Evolutionary conservation across 2,888 invertebrate genomes (phyloP), one percentile per base, ranked within the genome.

Genomic region (Netelia melanura): DNA sequence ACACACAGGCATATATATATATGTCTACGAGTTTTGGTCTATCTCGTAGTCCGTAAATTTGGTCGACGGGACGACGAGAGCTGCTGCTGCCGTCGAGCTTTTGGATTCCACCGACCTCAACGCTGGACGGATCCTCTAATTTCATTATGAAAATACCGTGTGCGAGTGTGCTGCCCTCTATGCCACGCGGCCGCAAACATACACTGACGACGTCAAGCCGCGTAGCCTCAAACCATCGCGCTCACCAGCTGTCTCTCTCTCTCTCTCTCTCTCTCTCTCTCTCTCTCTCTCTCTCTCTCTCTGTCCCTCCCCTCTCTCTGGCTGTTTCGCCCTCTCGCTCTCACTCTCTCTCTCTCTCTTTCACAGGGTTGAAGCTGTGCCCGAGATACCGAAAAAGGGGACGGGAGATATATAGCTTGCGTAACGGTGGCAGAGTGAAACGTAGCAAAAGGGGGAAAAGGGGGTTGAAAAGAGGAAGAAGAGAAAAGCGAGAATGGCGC

Each of bases 121-220:
- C 72, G 61, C 68, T 65, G 85, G 88, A 86, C 88, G 85, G 86
- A 86, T 84, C 85, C 79, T 84, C 87, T 89, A 90, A 90, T 89
- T 90, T 89, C 89, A 89, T 90, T 90, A 90, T 86, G 90, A 90
- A 89, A 90, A 90, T 90, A 83, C 81, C 68, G 62, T 8, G 79
- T 25, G 30, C 17, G 79, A 48, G 10, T 56, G 30, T 6, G 30
- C 48, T 43, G 71, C 21, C 17, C 30, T 25, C 17, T 10, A 30
- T 56, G 76, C 23, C 61, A 58, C 23, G n/a, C 38, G 44, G 17
- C n/a, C 17, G 67, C 58, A 23, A 8, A 38, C 48, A 70, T 30
- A n/a, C 52, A 52, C 44, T 52, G 8, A 44, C 48, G 17, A 38
- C 38, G 38, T 38, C 38, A 38, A 38, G 38, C 38, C 38, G 38